Conservation (phyloP, 2,113 vertebrate genomes). For the Neotragus moschatus region DNA sequence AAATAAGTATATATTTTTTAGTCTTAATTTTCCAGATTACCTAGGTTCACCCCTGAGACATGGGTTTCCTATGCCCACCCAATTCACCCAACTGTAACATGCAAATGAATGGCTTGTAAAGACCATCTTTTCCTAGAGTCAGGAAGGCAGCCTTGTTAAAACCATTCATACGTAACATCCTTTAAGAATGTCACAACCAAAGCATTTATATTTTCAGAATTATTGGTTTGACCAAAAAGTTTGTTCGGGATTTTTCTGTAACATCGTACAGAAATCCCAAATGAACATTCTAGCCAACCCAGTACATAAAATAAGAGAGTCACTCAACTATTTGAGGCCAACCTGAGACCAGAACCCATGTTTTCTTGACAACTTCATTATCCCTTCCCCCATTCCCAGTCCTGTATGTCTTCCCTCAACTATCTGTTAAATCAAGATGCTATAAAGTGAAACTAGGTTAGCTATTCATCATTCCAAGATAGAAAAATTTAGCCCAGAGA, state of each 20-base stretch:
- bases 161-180: background rate
- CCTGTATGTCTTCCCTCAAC: background rate
- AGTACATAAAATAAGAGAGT: background rate
- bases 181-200: background rate
- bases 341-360: background rate
- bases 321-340: background rate
- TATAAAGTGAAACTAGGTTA: background rate
- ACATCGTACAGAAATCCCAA: background rate
- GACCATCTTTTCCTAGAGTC: background rate
- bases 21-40: background rate
- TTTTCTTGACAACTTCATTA: background rate
- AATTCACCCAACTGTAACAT: background rate
- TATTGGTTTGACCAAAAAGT: background rate
- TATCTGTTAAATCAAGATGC: background rate
- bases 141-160: background rate
- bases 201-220: background rate
- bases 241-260: background rate
- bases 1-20: background rate
- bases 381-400: background rate
- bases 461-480: background rate
- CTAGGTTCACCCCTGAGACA: background rate
- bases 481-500: background rate
- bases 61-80: background rate
- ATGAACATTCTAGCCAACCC: background rate
- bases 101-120: background rate